These are phyloP conservation scores for Diphyllodes magnificus DNA, from an alignment of 2,113 vertebrate species.

Conservation along the genomic window DNA sequence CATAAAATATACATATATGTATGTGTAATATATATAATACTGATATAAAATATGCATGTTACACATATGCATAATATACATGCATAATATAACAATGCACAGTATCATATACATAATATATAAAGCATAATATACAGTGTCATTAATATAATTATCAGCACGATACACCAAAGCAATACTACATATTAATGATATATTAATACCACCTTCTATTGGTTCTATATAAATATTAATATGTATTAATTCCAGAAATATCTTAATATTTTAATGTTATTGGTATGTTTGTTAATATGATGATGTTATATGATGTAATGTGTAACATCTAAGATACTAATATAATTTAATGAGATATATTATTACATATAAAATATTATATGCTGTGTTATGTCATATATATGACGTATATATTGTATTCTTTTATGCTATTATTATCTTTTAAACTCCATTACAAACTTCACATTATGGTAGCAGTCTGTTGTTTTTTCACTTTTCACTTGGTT, in stretches of 20 bases:
- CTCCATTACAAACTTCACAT: background rate
- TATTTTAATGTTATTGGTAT: background rate
- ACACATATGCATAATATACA: no score
- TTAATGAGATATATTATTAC: background rate
- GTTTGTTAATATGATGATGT: background rate
- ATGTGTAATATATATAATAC: no score
- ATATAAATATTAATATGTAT: background rate
- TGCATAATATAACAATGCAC: no score
- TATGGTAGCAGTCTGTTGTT: background rate
- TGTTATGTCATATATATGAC: background rate
- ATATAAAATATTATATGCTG: background rate
- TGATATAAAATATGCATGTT: no score
- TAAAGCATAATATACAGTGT: no score
- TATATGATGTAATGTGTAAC: background rate
- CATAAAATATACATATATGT: background rate
- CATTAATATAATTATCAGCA: background rate
- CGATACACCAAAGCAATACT: background rate
- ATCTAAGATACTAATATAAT: background rate
- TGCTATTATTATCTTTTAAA: background rate
- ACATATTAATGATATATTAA: background rate
- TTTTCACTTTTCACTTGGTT: background rate
- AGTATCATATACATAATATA: background rate
- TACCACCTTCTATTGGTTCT: background rate
- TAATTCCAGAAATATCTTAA: background rate
- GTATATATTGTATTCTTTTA: fast-evolving